Base-by-base conservation (phyloP, 2,113 vertebrate species). In the Aspiorhynchus laticeps region DNA sequence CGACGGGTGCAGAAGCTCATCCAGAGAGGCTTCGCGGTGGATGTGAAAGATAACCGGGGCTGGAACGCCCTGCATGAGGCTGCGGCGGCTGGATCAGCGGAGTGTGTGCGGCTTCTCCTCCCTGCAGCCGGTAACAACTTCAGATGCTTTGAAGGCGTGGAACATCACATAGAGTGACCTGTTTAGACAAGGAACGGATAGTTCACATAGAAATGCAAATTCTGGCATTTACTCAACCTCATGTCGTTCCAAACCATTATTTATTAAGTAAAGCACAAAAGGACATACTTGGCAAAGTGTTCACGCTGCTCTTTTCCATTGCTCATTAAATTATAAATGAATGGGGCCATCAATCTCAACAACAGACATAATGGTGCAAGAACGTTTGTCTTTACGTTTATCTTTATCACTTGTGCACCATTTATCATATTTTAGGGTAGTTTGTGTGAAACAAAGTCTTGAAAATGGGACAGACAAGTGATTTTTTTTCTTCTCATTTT, bases 31-130 rank as follows among this genome's bases (percentile, higher is more conserved):
- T 94, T 90, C 88, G 95, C 96, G 0, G 15, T 96, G 1, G 96
- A 98, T 87, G 92, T 96, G 41, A 92, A 94, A 0, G 98, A 99
- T 91, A 99, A 99, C 94, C 95, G 98, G n/a, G 97, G 98, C 2
- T 99, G 97, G 98, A 93, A 92, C 87, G 94, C 98, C 0, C 93
- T 99, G 86, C 98, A 99, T 0, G 97, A 99, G 92, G 97, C 97
- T 0, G 96, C 97, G 0, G 96, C 95, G 0, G 93, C 93, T 15
- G 96, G 97, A n/a, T 94, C 93, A 0, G 46, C 76, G 1, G 93
- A 90, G 7, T 99, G 98, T 85, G 94, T 97, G 86, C 93, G 84
- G 84, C 91, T 97, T 2, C 92, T 99, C 0, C 4, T 95, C 26
- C 56, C 88, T 38, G 89, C 92, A 17, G 89, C 78, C 0, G 88